A percentile compares a stretch with the other conserved stretches of the same genome.
Conservation (phyloP, 1,140 invertebrate genomes). For the Trichonephila clavipes region DNA sequence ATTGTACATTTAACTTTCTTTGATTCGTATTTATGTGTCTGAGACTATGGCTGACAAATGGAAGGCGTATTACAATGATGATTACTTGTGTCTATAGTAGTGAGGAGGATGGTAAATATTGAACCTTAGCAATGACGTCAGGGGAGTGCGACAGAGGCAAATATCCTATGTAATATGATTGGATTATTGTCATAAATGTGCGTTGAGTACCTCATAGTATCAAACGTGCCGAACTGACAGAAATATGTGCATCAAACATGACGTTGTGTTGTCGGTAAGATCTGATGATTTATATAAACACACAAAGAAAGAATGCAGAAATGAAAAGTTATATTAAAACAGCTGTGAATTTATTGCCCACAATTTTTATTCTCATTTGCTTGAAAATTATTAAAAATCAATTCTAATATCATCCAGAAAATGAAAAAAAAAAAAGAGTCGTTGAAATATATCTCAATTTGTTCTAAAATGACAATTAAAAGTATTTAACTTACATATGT, state of each 20-base stretch:
- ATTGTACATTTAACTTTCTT: neutral
- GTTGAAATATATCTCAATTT: too few relatives aligned
- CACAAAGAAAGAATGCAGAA: too few relatives aligned
- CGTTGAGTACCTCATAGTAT: neutral
- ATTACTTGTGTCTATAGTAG: neutral
- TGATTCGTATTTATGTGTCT: neutral
- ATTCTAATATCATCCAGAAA: too few relatives aligned
- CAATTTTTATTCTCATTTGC: too few relatives aligned
- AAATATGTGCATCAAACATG: neutral
- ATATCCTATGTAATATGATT: neutral
- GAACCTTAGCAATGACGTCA: neutral
- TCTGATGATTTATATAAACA: too few relatives aligned
- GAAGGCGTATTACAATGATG: neutral
- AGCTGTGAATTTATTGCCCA: neutral
- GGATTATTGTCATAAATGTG: slow-evolving; percentile 5
- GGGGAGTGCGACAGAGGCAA: neutral
- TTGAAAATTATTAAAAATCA: too few relatives aligned
- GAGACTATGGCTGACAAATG: neutral
- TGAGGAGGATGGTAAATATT: neutral
- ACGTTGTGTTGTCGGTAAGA: neutral
- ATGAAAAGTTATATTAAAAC: neutral
- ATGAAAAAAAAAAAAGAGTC: too few relatives aligned
- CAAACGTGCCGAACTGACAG: neutral
- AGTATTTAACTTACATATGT: too few relatives aligned
- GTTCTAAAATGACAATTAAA: too few relatives aligned